A percentile compares a stretch with the other conserved stretches of the same genome.
Conservation (phyloP, 2,888 invertebrate genomes). For the Morinoia aosen region DNA sequence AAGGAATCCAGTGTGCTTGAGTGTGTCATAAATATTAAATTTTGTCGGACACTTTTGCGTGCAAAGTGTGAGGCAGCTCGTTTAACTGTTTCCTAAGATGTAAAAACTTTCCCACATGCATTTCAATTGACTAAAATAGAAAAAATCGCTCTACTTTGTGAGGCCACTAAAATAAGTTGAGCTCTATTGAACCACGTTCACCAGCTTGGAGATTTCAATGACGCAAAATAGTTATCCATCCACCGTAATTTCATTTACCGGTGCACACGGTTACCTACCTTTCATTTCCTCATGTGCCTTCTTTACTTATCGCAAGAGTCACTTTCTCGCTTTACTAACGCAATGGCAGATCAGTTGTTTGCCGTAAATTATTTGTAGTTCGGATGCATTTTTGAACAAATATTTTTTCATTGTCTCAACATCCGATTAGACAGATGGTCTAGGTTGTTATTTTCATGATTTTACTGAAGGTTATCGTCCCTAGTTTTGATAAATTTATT, state of each 20-base stretch:
- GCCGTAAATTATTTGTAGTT: not conserved
- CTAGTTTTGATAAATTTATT: too few relatives aligned
- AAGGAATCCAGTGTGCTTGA: not conserved
- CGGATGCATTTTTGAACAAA: not conserved
- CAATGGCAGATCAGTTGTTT: not conserved
- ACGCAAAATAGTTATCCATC: not conserved
- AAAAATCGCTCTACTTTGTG: not conserved
- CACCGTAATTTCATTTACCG: not conserved
- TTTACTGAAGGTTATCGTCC: too few relatives aligned
- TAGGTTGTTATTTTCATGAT: too few relatives aligned
- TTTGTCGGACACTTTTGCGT: not conserved
- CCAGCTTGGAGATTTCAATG: not conserved
- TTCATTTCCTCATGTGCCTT: not conserved
- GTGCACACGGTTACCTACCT: not conserved
- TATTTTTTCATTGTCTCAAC: not conserved
- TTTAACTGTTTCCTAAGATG: not conserved
- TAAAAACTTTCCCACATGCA: not conserved
- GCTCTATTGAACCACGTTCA: not conserved
- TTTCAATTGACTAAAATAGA: not conserved
- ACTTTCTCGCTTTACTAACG: not conserved
- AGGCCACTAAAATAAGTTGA: not conserved
- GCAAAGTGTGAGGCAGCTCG: not conserved
- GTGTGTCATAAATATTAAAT: not conserved
- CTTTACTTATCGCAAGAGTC: not conserved
- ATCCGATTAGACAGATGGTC: too few relatives aligned